Evolutionary conservation across 30 jellyfish, hydroid and myxozoan genomes (phyloP), one percentile per base, ranked within the genome.

Genomic region (Clytia hemisphaerica): DNA sequence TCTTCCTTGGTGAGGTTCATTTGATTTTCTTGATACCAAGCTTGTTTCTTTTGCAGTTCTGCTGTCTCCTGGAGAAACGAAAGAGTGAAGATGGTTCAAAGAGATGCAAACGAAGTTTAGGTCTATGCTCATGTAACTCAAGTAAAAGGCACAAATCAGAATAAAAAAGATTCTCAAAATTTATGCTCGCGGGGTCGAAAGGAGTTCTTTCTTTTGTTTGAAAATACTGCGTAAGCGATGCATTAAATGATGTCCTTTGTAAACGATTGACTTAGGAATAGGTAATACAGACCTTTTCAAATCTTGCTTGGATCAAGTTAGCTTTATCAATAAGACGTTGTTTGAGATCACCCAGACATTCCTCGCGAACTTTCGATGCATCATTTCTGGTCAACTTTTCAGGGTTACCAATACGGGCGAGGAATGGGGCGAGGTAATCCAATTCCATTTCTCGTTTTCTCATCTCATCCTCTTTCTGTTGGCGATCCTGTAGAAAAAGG

Each of bases 1-100:
- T 87, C 97, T 50, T 87, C 97, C 75, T 87, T 87, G n/a, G 97
- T 79, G 93, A 87, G 74, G 25, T 44, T 71, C 94, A 78, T 85
- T 38, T 85, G 94, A 32, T 79, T 78, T 47, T 85, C 95, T 85
- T 85, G 96, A 59, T 78, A 85, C 91, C 84, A 71, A 1, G 88
- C 85, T 79, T 85, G 96, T 45, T 79, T 85, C 72, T 85, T 71
- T 37, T 85, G 96, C 2, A 85, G 86, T 22, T 67, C 83, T 37
- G 71, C 61, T 0, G 96, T 85, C 50, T 85, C 96, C 95, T 83
- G 59, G 29, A 10, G 21, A n/a, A 42, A 42, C n/a, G 53, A n/a
- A n/a, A 42, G 12, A 42, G 53, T 42, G 53, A 42, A 53, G 33
- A 53, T 10, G 22, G 22, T 15, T 53, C 22, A 33, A 60, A 30